These are phyloP conservation scores for Centropus bengalensis DNA, from an alignment of 2,113 vertebrate species.

Conservation along the genomic window DNA sequence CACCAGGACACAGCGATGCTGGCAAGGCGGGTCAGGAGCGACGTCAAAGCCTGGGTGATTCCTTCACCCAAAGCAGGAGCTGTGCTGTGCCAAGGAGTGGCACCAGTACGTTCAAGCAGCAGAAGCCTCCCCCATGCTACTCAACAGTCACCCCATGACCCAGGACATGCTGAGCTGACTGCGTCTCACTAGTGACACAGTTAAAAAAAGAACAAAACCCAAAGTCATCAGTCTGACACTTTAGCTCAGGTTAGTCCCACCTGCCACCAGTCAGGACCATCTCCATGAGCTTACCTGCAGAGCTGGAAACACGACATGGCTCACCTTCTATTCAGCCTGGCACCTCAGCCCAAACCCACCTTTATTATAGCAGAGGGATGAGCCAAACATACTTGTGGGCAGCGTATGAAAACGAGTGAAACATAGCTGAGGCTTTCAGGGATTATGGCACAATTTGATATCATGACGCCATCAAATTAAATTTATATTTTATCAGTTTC, in stretches of 20 bases:
- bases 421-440: background rate
- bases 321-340: background rate
- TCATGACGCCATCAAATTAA: background rate
- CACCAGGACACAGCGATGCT: background rate
- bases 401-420: background rate
- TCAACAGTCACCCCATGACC: background rate
- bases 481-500: background rate
- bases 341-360: background rate
- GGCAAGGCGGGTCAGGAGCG: background rate
- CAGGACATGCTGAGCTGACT: background rate
- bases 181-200: background rate
- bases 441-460: background rate
- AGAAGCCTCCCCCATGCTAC: background rate
- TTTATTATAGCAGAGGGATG: background rate
- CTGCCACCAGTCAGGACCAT: rapidly evolving
- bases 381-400: slow-evolving; percentile 16
- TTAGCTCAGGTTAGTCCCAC: background rate
- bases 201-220: background rate
- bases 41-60: background rate
- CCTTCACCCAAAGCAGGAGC: background rate
- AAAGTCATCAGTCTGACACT: background rate
- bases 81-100: rapidly evolving
- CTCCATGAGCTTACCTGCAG: background rate
- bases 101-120: rapidly evolving
- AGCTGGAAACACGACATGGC: background rate